Conservation (phyloP, 2,113 vertebrate genomes). For the Myrmophylax atrothorax region DNA sequence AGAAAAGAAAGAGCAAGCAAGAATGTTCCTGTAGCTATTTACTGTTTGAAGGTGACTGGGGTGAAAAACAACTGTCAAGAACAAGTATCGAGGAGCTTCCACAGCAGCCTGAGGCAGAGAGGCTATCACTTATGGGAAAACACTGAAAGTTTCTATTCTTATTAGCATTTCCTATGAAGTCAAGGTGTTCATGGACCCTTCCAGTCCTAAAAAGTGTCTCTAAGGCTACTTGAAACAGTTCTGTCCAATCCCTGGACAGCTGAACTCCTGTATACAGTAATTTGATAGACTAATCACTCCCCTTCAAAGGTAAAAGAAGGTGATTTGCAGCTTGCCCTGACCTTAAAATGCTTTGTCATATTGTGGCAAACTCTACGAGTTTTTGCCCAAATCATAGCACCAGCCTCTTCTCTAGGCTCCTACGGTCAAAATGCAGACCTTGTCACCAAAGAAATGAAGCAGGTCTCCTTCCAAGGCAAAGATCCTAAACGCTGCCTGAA, state of each 20-base stretch:
- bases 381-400: neutral
- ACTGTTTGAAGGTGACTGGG: neutral
- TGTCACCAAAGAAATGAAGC: neutral
- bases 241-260: neutral
- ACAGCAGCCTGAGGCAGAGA: neutral
- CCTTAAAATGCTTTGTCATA: neutral
- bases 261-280: neutral
- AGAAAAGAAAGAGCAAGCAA: neutral
- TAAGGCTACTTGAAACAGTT: neutral
- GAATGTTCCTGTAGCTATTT: neutral
- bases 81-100: neutral
- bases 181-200: neutral
- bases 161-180: neutral
- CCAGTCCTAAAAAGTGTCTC: neutral
- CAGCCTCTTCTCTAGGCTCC: neutral
- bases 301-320: neutral
- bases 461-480: neutral
- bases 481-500: neutral
- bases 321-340: neutral
- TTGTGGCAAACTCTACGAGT: neutral
- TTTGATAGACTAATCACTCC: neutral
- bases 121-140: neutral
- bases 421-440: neutral
- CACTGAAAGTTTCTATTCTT: neutral
- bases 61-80: neutral